Conservation (phyloP, 2,113 vertebrate species). For the Archocentrus centrarchus region DNA sequence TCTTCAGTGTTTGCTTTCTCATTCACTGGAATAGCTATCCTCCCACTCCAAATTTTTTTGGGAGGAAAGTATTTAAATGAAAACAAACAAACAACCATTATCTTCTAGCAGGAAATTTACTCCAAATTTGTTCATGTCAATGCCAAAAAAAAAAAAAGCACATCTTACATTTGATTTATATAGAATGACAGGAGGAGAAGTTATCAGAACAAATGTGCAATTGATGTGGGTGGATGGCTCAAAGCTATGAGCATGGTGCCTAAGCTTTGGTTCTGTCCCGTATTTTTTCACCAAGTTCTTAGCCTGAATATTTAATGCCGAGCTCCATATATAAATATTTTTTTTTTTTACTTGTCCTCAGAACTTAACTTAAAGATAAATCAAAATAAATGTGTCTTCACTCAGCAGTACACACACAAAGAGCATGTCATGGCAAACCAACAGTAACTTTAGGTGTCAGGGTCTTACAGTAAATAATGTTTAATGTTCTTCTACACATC, state of each 20-base stretch:
- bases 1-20: background rate
- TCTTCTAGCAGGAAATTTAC: background rate
- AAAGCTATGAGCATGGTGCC: background rate
- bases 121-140: background rate
- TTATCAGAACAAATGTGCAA: background rate
- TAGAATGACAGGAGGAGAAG: background rate
- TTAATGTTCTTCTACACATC: background rate
- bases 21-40: background rate
- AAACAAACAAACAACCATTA: background rate
- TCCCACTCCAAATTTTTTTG: background rate
- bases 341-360: background rate
- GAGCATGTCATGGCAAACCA: background rate
- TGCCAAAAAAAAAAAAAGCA: background rate
- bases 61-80: background rate
- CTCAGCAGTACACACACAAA: background rate
- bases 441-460: background rate
- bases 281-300: background rate
- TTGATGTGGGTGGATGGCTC: background rate
- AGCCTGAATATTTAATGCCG: background rate
- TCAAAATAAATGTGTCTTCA: background rate
- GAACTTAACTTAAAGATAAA: background rate
- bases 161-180: background rate
- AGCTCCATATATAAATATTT: background rate
- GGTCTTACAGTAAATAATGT: background rate
- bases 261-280: background rate